Percentiles rank a stretch among this genome's conserved stretches.
These are phyloP conservation scores for Cataglyphis albicans DNA, from an alignment of 2,888 invertebrate genomes.

Conservation along the genomic window DNA sequence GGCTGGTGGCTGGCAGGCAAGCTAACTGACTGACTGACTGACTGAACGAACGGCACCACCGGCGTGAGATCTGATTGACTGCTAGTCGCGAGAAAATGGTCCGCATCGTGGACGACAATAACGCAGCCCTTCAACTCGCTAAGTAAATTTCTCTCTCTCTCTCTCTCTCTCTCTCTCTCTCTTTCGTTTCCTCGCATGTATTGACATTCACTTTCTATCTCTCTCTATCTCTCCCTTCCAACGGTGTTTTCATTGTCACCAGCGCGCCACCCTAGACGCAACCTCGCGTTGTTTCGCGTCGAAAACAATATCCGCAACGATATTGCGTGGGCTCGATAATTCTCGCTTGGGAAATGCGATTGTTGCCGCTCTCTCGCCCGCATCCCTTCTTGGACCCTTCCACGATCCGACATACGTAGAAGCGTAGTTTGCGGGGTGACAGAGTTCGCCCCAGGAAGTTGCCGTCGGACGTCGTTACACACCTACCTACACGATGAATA, in stretches of 20 bases:
- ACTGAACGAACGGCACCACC: constrained; percentile 39
- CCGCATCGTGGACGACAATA: constrained; percentile 64
- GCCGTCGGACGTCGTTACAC: constrained; percentile 69
- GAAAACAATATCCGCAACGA: constrained; percentile 85
- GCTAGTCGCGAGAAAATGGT: constrained; percentile 71
- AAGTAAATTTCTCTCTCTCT: constrained; percentile 27
- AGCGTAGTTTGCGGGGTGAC: constrained; percentile 61
- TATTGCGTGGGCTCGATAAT: constrained; percentile 84
- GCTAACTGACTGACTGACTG: constrained; percentile 71
- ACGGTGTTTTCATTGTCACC: constrained; percentile 70
- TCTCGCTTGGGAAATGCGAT: constrained; percentile 83
- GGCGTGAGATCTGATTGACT: constrained; percentile 69
- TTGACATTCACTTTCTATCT: neutral
- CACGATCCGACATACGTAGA: constrained; percentile 28
- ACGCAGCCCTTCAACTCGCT: constrained; percentile 57
- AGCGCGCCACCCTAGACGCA: constrained; percentile 55
- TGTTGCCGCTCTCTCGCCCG: constrained; percentile 79
- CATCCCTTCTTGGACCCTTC: constrained; percentile 68
- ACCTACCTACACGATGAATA: constrained; percentile 66
- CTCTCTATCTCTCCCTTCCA: constrained; percentile 6
- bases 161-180: constrained; percentile 5
- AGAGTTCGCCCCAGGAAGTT: constrained; percentile 71
- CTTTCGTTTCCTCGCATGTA: constrained; percentile 21
- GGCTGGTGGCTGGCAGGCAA: constrained; percentile 60
- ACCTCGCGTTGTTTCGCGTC: constrained; percentile 72